Percentiles rank a stretch among this genome's conserved stretches.
Evolutionary conservation across 2,888 invertebrate genomes (phyloP).

Genomic region (Endomychus coccineus): DNA sequence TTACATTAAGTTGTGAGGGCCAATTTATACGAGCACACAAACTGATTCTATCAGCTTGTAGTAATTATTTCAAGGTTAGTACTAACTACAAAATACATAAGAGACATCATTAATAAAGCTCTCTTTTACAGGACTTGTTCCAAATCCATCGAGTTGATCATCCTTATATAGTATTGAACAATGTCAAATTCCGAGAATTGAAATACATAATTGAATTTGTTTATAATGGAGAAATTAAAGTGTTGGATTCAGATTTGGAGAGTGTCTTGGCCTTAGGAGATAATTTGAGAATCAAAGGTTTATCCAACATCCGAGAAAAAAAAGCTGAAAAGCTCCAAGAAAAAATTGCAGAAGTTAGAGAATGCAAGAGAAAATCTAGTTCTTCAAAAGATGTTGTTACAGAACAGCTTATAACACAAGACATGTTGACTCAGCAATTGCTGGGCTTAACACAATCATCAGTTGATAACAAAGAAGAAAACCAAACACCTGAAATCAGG

Average conservation of each 20-base stretch:
- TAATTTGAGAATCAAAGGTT: conserved; percentile 45
- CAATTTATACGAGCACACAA: conserved; percentile 46
- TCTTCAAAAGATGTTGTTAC: no score
- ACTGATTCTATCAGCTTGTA: conserved; percentile 47
- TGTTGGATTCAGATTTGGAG: conserved; percentile 42
- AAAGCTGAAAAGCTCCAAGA: conserved; percentile 21
- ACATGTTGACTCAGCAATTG: no score
- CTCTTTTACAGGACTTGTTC: conserved; percentile 39
- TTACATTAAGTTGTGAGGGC: conserved; percentile 45
- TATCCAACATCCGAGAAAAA: conserved; percentile 38
- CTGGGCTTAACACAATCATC: no score
- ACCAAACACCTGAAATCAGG: no score
- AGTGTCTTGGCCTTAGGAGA: conserved; percentile 43
- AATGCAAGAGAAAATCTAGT: no score
- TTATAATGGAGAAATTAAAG: conserved; percentile 48
- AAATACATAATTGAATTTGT: conserved; percentile 45
- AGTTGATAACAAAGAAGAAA: no score
- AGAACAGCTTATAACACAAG: no score
- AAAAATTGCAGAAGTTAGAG: no score
- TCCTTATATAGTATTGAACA: conserved; percentile 44
- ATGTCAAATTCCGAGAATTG: conserved; percentile 41
- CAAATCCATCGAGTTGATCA: conserved; percentile 39
- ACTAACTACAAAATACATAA: background rate
- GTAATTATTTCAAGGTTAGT: conserved; percentile 44
- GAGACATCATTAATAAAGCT: background rate